A percentile compares a stretch with the other conserved stretches of the same genome.
These are phyloP conservation scores for Heteromurus nitidus DNA, from an alignment of 2,888 invertebrate species.

Conservation along the genomic window DNA sequence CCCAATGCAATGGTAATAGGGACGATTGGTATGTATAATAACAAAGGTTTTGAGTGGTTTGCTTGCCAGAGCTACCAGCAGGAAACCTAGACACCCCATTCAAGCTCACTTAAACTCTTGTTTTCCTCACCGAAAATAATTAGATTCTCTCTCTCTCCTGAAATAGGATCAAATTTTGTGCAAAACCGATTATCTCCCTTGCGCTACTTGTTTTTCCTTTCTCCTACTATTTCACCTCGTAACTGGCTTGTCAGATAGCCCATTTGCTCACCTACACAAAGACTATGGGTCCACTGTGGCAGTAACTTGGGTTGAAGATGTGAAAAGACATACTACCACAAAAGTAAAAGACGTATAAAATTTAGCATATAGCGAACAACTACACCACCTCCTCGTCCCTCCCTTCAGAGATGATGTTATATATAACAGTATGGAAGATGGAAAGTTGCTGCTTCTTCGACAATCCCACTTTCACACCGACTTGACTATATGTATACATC, in stretches of 20 bases:
- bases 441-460: background rate
- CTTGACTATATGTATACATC: background rate
- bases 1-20: no score
- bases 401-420: background rate
- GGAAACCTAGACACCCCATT: constrained; percentile 40
- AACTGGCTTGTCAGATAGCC: constrained; percentile 59
- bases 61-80: background rate
- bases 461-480: background rate
- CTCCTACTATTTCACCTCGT: constrained; percentile 43
- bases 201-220: constrained; percentile 35
- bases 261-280: constrained; percentile 55
- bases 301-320: constrained; percentile 46
- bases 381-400: background rate
- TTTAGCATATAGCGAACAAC: constrained; percentile 25
- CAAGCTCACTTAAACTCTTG: constrained; percentile 61
- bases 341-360: constrained; percentile 48
- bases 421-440: constrained; percentile 2
- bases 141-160: constrained; percentile 60
- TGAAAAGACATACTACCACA: constrained; percentile 24
- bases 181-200: constrained; percentile 60
- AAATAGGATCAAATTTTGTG: constrained; percentile 60
- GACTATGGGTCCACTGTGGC: constrained; percentile 5
- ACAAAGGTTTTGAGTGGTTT: constrained; percentile 11
- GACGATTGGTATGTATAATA: constrained; percentile 3
- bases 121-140: constrained; percentile 62